phyloP scores from a whole-genome alignment of 2,113 vertebrate genomes.

The Coracopsis vasa region DNA sequence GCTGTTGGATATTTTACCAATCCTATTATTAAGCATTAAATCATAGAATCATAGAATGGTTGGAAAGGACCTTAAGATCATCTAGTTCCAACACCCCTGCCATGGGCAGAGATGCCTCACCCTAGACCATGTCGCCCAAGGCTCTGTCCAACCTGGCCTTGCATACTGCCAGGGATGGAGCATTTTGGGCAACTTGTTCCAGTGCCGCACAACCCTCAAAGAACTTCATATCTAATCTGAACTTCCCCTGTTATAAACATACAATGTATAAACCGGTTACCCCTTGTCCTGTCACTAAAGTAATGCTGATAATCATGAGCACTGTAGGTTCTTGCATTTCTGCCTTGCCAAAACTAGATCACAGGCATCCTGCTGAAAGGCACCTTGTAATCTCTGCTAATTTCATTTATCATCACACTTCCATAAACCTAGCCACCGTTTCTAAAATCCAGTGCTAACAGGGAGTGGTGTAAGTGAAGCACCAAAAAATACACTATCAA shows the following conservation, averaged over 20 bases:
- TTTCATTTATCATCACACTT: neutral
- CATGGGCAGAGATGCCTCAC: neutral
- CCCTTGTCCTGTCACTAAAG: neutral
- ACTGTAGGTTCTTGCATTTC: neutral
- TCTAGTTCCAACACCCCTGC: neutral
- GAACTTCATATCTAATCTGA: neutral
- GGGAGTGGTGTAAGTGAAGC: rapidly evolving
- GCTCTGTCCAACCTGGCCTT: neutral
- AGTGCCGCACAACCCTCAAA: neutral
- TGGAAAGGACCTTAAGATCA: neutral
- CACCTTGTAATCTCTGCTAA: neutral
- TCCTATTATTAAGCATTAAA: neutral
- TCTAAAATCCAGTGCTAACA: neutral
- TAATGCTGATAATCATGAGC: neutral
- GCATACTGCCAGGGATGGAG: neutral
- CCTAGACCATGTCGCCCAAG: neutral
- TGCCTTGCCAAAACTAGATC: neutral
- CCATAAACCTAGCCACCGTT: rapidly evolving
- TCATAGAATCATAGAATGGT: neutral
- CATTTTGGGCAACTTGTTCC: neutral
- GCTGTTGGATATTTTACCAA: rapidly evolving
- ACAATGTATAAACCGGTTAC: neutral
- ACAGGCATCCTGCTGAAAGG: too few species aligned
- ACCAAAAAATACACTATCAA: neutral
- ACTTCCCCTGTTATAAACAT: neutral